Conservation (phyloP, 2,888 invertebrate genomes). For the Brenthis daphne region DNA sequence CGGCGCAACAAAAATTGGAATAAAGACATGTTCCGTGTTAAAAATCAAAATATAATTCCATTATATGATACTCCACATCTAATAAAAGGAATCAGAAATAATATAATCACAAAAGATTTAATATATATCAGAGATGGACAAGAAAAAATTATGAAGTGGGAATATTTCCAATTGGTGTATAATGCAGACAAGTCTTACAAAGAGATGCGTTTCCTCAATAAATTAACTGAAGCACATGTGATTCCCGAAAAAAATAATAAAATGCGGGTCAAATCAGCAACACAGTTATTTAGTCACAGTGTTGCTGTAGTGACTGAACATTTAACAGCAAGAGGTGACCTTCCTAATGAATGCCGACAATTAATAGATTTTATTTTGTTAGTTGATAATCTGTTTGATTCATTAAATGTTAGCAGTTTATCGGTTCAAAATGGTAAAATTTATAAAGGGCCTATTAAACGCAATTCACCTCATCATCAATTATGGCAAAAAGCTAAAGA, state of each 20-base stretch:
- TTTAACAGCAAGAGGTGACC: constrained; percentile 17
- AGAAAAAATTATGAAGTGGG: constrained; percentile 38
- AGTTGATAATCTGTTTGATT: constrained; percentile 41
- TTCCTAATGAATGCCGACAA: constrained; percentile 26
- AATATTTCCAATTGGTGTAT: constrained; percentile 41
- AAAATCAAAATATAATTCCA: no score
- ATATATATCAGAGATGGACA: constrained; percentile 2
- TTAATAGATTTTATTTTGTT: constrained; percentile 24
- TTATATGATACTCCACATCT: no score
- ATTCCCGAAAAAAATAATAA: constrained; percentile 8
- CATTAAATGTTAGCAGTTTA: constrained; percentile 29
- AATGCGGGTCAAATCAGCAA: constrained; percentile 10
- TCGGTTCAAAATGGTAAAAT: constrained; percentile 8
- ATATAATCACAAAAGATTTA: constrained; percentile 3
- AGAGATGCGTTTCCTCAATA: constrained; percentile 39
- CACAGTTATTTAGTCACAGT: constrained; percentile 24
- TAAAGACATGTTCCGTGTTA: no score
- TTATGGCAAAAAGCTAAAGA: constrained; percentile 30
- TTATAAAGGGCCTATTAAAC: constrained; percentile 32
- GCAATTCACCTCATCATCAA: constrained; percentile 37
- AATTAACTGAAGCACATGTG: constrained; percentile 45
- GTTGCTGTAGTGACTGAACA: constrained; percentile 27
- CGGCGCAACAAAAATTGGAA: no score
- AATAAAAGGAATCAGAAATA: neutral
- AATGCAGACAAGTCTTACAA: constrained; percentile 41